phyloP scores from a whole-genome alignment of 2,113 vertebrate species.

The Nicator chloris region DNA sequence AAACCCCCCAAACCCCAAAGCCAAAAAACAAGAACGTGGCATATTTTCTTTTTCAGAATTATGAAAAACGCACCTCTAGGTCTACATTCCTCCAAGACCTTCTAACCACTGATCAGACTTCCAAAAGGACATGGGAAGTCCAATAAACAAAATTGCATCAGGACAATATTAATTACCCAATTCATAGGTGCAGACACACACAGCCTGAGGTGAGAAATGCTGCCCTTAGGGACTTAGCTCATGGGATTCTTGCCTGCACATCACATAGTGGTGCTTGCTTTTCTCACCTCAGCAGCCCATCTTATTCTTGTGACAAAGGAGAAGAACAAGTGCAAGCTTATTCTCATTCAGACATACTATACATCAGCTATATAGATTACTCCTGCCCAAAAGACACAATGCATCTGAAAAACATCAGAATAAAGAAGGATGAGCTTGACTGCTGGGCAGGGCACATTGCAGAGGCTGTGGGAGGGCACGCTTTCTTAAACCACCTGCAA shows the following conservation, averaged over 20 bases:
- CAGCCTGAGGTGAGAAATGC: background rate
- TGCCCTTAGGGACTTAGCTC: background rate
- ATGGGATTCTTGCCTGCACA: background rate
- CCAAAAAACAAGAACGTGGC: background rate
- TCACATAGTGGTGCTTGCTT: accelerated
- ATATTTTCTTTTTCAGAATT: background rate
- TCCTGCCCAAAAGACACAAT: background rate
- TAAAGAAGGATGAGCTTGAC: background rate
- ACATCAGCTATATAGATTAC: background rate
- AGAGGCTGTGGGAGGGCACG: background rate
- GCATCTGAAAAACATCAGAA: background rate
- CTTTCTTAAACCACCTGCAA: background rate
- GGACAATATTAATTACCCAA: background rate
- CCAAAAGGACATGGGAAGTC: background rate
- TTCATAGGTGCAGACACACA: background rate
- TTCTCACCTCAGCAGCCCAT: background rate
- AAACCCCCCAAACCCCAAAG: accelerated
- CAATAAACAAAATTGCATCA: background rate
- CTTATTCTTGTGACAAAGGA: background rate
- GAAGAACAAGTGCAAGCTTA: background rate
- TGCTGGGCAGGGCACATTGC: background rate
- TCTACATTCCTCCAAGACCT: background rate
- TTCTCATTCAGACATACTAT: background rate
- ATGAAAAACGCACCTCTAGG: background rate
- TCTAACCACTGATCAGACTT: background rate